Base-by-base conservation (phyloP, 2,797 vertebrate genomes). In the Gadopsis bispinosus region DNA sequence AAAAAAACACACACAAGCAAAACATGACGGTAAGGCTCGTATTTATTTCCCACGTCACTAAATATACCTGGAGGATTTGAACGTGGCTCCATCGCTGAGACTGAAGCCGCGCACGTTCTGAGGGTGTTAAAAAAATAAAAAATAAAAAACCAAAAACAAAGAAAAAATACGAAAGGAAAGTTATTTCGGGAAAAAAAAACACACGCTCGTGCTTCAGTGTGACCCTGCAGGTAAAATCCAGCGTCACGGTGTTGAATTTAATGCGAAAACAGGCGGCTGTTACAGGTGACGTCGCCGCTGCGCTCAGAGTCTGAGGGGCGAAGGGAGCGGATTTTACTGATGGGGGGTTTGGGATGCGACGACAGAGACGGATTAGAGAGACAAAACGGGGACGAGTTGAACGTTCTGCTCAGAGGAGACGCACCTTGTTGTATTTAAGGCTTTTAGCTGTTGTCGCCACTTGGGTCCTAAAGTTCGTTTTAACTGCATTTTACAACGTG, bases 211-310 rank as follows among this genome's bases (percentile, higher is more conserved):
- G 6, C 33, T 51, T 53, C 61, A 37, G 0, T n/a, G 6, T 58
- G 81, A 80, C 56, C 84, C 76, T 51, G 81, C 85, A 88, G 83
- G 81, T 88, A 60, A 68, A 69, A 56, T 12, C 70, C 63, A 31
- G 77, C 64, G 29, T 64, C 80, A 5, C 77, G 48, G 56, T 61
- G 80, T 80, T 81, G 37, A 39, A 90, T 93, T 87, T 88, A 94
- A 93, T 60, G 87, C 87, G 29, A 92, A 94, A 95, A 94, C 88
- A 87, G 79, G 88, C 90, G 89, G 82, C 75, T 79, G 90, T 91
- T 94, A 84, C 86, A 89, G 85, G 83, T 69, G 87, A 86, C 87
- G 86, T 88, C 84, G 87, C 53, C n/a, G 90, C 91, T 75, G 79
- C 13, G 67, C 68, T 73, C 75, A 14, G 26, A 82, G 77, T 88